Evolutionary conservation across 2,888 invertebrate genomes (phyloP).

Genomic region (Heteromurus nitidus): DNA sequence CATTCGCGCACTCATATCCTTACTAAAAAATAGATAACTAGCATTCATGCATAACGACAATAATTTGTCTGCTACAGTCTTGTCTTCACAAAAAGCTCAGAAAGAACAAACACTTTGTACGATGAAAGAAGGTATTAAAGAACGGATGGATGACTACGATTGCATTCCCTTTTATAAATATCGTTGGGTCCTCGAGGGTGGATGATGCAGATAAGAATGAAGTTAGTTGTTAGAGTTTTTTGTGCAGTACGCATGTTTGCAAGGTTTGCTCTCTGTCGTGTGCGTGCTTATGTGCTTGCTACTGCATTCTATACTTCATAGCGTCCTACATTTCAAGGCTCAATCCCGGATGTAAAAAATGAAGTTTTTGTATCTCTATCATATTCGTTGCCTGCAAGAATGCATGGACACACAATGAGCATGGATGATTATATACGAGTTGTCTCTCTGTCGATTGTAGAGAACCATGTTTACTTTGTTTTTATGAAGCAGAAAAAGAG

Average conservation of each 20-base stretch:
- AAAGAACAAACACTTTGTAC: slow-evolving; percentile 5
- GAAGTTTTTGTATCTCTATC: slow-evolving; percentile 19
- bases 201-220: slow-evolving; percentile 25
- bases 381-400: slow-evolving; percentile 24
- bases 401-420: slow-evolving; percentile 11
- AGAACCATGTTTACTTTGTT: slow-evolving; percentile 22
- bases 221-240: slow-evolving; percentile 14
- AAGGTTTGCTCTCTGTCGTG: neutral
- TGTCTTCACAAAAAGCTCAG: neutral
- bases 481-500: slow-evolving; percentile 19
- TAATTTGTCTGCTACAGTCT: slow-evolving; percentile 18
- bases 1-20: neutral
- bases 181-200: slow-evolving; percentile 33
- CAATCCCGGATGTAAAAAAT: slow-evolving; percentile 61
- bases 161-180: neutral
- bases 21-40: neutral
- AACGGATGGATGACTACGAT: slow-evolving; percentile 27
- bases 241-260: too few species aligned
- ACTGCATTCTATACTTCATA: slow-evolving; percentile 23
- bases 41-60: slow-evolving; percentile 51
- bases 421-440: slow-evolving; percentile 44
- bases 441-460: slow-evolving; percentile 19
- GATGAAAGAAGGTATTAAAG: slow-evolving; percentile 6
- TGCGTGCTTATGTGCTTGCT: neutral
- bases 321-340: slow-evolving; percentile 65